A percentile compares a stretch with the other conserved stretches of the same genome.
These are phyloP conservation scores for Xyrauchen texanus DNA, from an alignment of 2,113 vertebrate genomes.

Conservation along the genomic window DNA sequence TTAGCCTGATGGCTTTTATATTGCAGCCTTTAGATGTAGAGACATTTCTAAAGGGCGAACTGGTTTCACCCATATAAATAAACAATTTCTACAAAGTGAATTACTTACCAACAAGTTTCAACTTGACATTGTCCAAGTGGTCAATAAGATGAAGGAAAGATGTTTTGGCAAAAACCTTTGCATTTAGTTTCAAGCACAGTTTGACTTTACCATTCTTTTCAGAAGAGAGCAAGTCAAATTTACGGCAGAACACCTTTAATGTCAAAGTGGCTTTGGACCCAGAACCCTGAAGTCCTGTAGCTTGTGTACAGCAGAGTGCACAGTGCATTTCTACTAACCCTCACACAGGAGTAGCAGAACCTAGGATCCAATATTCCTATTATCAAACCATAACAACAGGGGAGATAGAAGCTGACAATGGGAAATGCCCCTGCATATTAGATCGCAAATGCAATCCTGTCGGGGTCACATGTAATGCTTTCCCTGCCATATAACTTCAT, in stretches of 20 bases:
- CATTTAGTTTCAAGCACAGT: neutral
- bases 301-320: neutral
- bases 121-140: neutral
- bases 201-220: neutral
- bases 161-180: neutral
- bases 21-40: neutral
- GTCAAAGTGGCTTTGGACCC: neutral
- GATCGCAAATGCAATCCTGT: slow-evolving; percentile 45
- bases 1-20: slow-evolving; percentile 17
- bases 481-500: slow-evolving; percentile 5
- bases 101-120: neutral
- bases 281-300: neutral
- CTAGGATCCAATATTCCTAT: slow-evolving; percentile 1
- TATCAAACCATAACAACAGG: slow-evolving; percentile 7
- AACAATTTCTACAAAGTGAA: slow-evolving; percentile 17
- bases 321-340: neutral
- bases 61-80: neutral
- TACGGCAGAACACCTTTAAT: neutral
- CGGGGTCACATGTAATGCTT: slow-evolving; percentile 2
- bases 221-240: neutral
- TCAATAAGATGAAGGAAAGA: too few species aligned
- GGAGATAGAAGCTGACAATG: slow-evolving; percentile 4
- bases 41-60: neutral
- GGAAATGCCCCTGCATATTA: slow-evolving; percentile 14
- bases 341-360: neutral